Evolutionary conservation across 1,140 invertebrate genomes (phyloP).

Genomic region (Ceratosolen solmsi): DNA sequence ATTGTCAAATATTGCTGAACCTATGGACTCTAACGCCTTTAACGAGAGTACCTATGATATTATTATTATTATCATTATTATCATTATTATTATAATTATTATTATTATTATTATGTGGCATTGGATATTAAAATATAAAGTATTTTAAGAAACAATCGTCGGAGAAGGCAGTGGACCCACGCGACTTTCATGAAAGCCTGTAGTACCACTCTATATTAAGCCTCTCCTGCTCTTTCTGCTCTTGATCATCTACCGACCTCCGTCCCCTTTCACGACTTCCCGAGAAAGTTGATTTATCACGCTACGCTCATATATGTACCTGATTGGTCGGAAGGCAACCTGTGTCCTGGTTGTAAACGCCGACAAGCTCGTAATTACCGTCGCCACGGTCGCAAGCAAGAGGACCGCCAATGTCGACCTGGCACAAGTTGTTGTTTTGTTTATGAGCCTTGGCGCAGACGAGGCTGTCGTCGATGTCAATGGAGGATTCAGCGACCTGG

Average conservation of each 20-base stretch:
- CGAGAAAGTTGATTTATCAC: slow-evolving; percentile 36
- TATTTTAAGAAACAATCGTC: no score
- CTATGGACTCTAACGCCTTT: no score
- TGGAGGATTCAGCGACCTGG: slow-evolving; percentile 51
- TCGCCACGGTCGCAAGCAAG: slow-evolving; percentile 83
- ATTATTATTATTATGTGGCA: no score
- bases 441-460: slow-evolving; percentile 65
- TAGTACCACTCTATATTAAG: neutral
- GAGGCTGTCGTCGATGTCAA: slow-evolving; percentile 60
- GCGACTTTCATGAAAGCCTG: neutral
- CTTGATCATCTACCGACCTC: neutral
- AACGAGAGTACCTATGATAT: no score
- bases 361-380: slow-evolving; percentile 80
- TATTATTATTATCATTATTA: no score
- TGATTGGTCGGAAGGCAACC: slow-evolving; percentile 73
- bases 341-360: slow-evolving; percentile 84
- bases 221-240: neutral
- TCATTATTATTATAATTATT: no score
- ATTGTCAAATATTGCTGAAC: no score
- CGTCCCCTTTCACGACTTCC: neutral
- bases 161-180: no score
- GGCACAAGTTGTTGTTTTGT: slow-evolving; percentile 67
- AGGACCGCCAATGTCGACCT: slow-evolving; percentile 85
- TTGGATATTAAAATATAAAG: no score
- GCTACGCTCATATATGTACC: slow-evolving; percentile 55